Evolutionary conservation across 2,113 vertebrate genomes (phyloP).

Genomic region (Clarias magur): DNA sequence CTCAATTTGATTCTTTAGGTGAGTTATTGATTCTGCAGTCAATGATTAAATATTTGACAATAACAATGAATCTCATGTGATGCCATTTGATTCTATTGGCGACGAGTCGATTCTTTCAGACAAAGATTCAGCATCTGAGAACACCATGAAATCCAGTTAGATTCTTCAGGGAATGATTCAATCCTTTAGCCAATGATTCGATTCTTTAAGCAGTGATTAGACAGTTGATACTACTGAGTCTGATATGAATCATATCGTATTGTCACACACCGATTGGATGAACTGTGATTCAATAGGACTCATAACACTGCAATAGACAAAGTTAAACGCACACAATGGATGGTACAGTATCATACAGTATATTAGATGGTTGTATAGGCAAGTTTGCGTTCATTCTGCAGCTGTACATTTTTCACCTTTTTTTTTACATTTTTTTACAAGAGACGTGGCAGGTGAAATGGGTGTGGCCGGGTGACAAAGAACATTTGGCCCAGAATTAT

Average conservation of each 20-base stretch:
- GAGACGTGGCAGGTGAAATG: background rate
- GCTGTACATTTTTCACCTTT: background rate
- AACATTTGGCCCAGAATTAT: background rate
- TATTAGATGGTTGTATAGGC: background rate
- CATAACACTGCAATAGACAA: background rate
- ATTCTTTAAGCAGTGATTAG: background rate
- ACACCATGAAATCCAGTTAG: no score
- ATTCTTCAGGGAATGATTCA: no score
- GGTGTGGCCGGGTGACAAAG: background rate
- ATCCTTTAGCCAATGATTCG: no score
- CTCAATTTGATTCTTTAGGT: no score
- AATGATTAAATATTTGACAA: background rate
- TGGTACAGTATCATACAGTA: background rate
- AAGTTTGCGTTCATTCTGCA: background rate
- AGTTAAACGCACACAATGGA: background rate
- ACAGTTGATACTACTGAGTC: background rate
- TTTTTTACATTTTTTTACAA: background rate
- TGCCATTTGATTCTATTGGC: background rate
- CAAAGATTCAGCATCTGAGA: no score
- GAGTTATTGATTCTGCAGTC: no score
- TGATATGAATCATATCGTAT: background rate
- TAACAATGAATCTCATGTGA: background rate
- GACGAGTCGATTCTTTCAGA: no score
- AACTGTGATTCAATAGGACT: background rate
- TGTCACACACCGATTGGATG: no score